A percentile compares a stretch with the other conserved stretches of the same genome.
phyloP scores from a whole-genome alignment of 2,888 invertebrate genomes.

The Eilema sororculum region DNA sequence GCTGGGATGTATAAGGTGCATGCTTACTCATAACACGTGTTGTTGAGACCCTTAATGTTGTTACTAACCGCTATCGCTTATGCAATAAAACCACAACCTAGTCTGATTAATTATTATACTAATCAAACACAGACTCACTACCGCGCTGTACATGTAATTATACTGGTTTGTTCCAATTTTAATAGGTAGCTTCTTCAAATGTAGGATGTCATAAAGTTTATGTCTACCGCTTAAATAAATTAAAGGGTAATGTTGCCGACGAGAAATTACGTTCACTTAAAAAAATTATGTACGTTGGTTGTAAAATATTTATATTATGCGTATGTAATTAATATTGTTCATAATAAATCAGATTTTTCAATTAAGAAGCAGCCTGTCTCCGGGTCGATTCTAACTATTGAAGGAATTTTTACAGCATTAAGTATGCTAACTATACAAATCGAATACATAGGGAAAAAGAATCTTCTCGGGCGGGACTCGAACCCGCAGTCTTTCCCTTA shows the following conservation, averaged over 20 bases:
- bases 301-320: slow-evolving; percentile 13
- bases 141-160: slow-evolving; percentile 28
- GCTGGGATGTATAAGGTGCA: too few relatives aligned
- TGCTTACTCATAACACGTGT: too few relatives aligned
- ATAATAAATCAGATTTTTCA: not conserved
- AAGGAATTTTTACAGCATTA: not conserved
- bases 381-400: not conserved
- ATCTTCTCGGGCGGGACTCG: too few relatives aligned
- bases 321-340: not conserved
- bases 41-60: too few relatives aligned
- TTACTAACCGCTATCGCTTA: slow-evolving; percentile 40
- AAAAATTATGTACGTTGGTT: slow-evolving; percentile 5
- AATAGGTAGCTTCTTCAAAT: slow-evolving; percentile 34
- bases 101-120: slow-evolving; percentile 46
- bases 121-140: slow-evolving; percentile 49
- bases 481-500: too few relatives aligned
- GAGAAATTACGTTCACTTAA: slow-evolving; percentile 4
- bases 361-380: not conserved
- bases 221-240: slow-evolving; percentile 11
- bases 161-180: slow-evolving; percentile 36
- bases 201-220: slow-evolving; percentile 38
- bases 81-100: slow-evolving; percentile 18
- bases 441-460: too few relatives aligned
- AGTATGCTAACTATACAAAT: too few relatives aligned
- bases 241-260: slow-evolving; percentile 12